phyloP scores from a whole-genome alignment of 2,888 invertebrate genomes.

The Andrena bucephala region DNA sequence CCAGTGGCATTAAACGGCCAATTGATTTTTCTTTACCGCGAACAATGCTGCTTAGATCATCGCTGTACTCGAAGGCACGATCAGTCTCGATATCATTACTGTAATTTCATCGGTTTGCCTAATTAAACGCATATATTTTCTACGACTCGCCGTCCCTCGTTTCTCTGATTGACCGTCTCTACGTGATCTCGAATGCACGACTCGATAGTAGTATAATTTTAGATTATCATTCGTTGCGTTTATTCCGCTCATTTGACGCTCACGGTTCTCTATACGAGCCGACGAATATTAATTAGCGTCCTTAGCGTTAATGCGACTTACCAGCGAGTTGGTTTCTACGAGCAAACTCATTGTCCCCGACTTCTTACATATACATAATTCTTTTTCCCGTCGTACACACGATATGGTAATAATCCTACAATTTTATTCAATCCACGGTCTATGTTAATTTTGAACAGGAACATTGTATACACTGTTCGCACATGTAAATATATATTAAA shows the following conservation, averaged over 20 bases:
- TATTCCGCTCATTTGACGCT: neutral
- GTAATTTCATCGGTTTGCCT: constrained; percentile 15
- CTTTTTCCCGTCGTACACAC: constrained; percentile 37
- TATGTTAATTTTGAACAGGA: constrained; percentile 54
- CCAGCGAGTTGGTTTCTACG: constrained; percentile 20
- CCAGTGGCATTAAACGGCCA: neutral
- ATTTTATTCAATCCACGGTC: constrained; percentile 42
- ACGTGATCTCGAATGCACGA: neutral
- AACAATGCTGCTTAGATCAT: neutral
- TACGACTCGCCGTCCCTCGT: neutral
- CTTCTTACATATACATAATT: constrained; percentile 31
- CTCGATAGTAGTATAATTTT: neutral
- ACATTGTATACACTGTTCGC: constrained; percentile 68
- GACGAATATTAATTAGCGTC: constrained; percentile 18
- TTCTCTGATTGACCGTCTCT: neutral
- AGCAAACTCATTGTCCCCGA: constrained; percentile 61
- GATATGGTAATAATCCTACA: constrained; percentile 22
- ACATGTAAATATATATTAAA: constrained; percentile 74
- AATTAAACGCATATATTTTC: neutral
- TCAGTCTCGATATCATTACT: constrained; percentile 5
- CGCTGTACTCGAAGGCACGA: neutral
- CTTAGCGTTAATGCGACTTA: neutral
- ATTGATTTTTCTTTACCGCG: neutral
- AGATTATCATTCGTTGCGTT: neutral
- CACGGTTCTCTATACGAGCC: constrained; percentile 3